Evolutionary conservation across 2,888 invertebrate species (phyloP).

Genomic region (Brachypterus glaber): DNA sequence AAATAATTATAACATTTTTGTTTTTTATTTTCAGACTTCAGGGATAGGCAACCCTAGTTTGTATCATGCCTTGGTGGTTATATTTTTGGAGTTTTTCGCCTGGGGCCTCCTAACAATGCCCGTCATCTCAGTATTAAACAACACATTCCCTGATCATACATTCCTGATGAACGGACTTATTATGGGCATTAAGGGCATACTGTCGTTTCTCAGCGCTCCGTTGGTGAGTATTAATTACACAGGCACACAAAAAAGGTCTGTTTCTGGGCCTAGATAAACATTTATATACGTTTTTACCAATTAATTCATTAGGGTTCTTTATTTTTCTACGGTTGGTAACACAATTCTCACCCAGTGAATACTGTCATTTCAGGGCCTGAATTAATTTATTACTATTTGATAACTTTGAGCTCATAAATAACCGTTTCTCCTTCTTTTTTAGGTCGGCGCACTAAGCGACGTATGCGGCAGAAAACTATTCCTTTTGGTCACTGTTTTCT

Average conservation of each 20-base stretch:
- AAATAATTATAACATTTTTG: too few species aligned
- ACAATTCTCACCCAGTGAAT: not conserved
- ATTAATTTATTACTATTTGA: not conserved
- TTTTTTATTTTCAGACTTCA: conserved; percentile 52
- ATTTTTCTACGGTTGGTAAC: too few species aligned
- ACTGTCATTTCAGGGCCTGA: not conserved
- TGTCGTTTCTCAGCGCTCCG: conserved; percentile 96
- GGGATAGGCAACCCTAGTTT: conserved; percentile 93
- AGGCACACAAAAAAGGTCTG: too few species aligned
- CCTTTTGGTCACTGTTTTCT: conserved; percentile 93
- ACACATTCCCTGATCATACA: conserved; percentile 97
- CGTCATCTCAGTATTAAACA: conserved; percentile 86
- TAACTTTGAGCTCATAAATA: too few species aligned
- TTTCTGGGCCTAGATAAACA: too few species aligned
- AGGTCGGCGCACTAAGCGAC: conserved; percentile 94
- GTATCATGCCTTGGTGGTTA: conserved; percentile 97
- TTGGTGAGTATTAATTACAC: too few species aligned
- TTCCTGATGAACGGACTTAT: conserved; percentile 99
- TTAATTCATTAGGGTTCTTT: not conserved
- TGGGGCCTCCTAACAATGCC: conserved; percentile 99
- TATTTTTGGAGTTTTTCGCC: conserved; percentile 99
- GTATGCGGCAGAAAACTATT: conserved; percentile 98
- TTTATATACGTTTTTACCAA: too few species aligned
- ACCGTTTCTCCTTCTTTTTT: too few species aligned
- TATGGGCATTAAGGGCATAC: conserved; percentile 79